Conservation (phyloP, 2,888 invertebrate genomes). For the Macroteleia sp. region DNA sequence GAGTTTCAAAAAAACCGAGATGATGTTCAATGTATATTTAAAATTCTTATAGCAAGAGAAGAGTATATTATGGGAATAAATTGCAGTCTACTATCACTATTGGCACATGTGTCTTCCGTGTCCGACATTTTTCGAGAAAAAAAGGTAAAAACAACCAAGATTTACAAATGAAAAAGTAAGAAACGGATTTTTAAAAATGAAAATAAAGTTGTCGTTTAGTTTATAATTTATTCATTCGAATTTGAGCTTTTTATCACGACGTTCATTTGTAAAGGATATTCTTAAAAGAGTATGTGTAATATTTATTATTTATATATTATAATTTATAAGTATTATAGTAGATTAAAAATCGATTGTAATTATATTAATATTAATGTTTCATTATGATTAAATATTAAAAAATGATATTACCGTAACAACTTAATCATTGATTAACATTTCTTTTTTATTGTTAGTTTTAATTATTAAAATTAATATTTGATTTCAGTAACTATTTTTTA, state of each 20-base stretch:
- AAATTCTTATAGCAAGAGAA: constrained; percentile 70
- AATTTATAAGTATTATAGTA: constrained; percentile 56
- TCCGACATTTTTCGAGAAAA: constrained; percentile 48
- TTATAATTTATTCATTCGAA: constrained; percentile 30
- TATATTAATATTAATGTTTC: constrained; percentile 61
- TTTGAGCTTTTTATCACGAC: constrained; percentile 39
- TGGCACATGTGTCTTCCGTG: constrained; percentile 54
- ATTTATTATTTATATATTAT: constrained; percentile 56
- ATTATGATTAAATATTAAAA: constrained; percentile 63
- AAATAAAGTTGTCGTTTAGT: constrained; percentile 21
- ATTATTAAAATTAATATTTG: no score
- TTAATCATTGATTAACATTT: no score
- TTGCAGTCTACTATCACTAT: constrained; percentile 61
- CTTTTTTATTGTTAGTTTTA: no score
- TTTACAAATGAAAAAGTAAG: constrained; percentile 22
- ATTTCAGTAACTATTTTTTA: no score
- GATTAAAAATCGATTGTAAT: constrained; percentile 60
- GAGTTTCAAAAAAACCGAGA: constrained; percentile 70
- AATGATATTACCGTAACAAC: no score
- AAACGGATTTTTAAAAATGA: constrained; percentile 10
- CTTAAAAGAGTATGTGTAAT: constrained; percentile 50
- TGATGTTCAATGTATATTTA: constrained; percentile 75
- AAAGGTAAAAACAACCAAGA: constrained; percentile 10
- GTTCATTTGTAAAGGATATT: constrained; percentile 48
- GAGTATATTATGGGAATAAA: constrained; percentile 73